Evolutionary conservation across 2,113 vertebrate species (phyloP), one percentile per base, ranked within the genome.

Genomic region (Gorsachius goisagi): DNA sequence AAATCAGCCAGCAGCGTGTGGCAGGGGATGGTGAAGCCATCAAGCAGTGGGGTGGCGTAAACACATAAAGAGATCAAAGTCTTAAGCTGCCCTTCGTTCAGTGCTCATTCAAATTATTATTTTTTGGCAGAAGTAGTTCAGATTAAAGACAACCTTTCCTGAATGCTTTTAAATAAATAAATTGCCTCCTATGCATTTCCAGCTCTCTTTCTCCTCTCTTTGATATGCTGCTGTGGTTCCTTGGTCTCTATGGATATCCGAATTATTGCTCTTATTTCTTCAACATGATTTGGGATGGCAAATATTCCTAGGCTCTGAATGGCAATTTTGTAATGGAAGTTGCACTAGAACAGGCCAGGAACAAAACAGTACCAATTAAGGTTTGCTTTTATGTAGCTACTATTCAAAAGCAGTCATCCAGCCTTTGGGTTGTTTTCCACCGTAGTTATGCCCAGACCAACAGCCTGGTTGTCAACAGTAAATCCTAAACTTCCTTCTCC

Each of bases 81-180:
- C 47, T 67, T 33, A 71, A 72, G 52, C 16, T 82, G 39, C 44
- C 44, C 80, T 85, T 90, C 33, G 3, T 88, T 93, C 0, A 0
- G 16, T 20, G 20, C 41, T 88, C 68, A n/a, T 92, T 88, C 45
- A 77, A 63, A 59, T 91, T 58, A 53, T 37, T 88, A 3, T 28
- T 77, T 86, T 88, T 84, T 63, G 59, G 64, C 60, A 93, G 59
- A 83, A 79, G 59, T 55, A 62, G 75, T 55, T 93, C 75, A 59
- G 72, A 71, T 77, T 84, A 86, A 92, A 92, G 55, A 81, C 47
- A 74, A 39, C 37, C 41, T 74, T 96, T 94, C 39, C 62, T 69
- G 62, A 77, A 82, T 49, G 32, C 39, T 93, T 96, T 68, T 49
- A 82, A 83, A 75, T 64, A 85, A 87, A 78, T 81, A 93, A 91